These are phyloP conservation scores for Bombus confusus DNA, from an alignment of 1,140 invertebrate species.

Conservation along the genomic window DNA sequence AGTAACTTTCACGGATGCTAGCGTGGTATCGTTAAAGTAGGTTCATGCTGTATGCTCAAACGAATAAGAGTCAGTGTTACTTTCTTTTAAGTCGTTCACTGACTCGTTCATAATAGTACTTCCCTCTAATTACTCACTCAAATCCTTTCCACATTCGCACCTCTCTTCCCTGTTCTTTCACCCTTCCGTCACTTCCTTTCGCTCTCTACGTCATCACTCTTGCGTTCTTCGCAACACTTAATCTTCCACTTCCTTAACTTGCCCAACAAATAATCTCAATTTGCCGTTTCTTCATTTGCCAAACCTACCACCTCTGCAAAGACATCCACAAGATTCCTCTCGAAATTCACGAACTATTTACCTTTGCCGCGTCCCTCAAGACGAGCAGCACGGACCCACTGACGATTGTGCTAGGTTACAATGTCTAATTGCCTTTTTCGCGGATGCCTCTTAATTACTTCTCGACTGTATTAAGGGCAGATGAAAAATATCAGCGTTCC, in stretches of 20 bases:
- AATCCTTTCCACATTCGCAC: slow-evolving; percentile 50
- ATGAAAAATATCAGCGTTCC: slow-evolving; percentile 58
- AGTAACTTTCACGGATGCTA: background rate
- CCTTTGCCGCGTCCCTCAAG: background rate
- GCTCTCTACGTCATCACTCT: slow-evolving; percentile 1
- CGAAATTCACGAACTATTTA: slow-evolving; percentile 10
- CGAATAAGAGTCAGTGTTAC: slow-evolving; percentile 40
- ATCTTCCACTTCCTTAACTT: background rate
- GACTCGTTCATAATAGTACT: slow-evolving; percentile 44
- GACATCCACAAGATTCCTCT: background rate
- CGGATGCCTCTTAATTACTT: slow-evolving; percentile 50
- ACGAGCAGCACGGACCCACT: background rate
- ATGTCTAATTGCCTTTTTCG: slow-evolving; percentile 46
- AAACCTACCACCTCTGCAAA: too few species aligned
- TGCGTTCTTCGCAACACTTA: background rate
- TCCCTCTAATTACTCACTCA: slow-evolving; percentile 49
- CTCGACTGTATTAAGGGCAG: slow-evolving; percentile 51
- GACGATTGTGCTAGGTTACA: slow-evolving; percentile 2
- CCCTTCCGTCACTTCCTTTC: slow-evolving; percentile 3
- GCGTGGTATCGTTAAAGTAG: background rate
- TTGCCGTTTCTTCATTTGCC: background rate
- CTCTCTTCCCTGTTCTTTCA: slow-evolving; percentile 11
- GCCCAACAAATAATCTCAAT: background rate
- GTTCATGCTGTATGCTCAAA: background rate
- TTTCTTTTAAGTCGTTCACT: slow-evolving; percentile 53